phyloP scores from a whole-genome alignment of 2,888 invertebrate genomes.

The Stenichneumon culpator region DNA sequence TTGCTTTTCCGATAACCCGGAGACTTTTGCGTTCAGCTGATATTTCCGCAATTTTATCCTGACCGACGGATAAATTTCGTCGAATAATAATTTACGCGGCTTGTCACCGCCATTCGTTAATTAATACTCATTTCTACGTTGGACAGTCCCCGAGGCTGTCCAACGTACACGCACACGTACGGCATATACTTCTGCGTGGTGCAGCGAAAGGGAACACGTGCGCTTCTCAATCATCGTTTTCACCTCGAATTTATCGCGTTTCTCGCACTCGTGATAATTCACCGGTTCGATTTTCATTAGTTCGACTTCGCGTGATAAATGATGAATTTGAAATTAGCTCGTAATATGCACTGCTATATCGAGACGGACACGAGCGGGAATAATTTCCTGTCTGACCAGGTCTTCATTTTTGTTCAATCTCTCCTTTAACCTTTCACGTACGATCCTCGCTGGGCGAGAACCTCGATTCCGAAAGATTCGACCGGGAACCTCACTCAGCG shows the following conservation, averaged over 20 bases:
- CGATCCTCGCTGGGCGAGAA: too few relatives aligned
- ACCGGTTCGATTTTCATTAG: constrained; percentile 42
- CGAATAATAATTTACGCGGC: constrained; percentile 16
- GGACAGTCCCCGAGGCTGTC: not conserved
- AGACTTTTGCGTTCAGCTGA: too few relatives aligned
- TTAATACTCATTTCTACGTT: constrained; percentile 26
- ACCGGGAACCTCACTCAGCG: too few relatives aligned
- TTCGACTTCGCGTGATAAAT: constrained; percentile 25
- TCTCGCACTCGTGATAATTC: constrained; percentile 22
- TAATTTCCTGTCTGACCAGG: not conserved
- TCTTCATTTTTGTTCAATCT: not conserved
- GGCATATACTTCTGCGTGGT: constrained; percentile 21
- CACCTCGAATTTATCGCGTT: constrained; percentile 25
- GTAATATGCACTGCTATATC: too few relatives aligned
- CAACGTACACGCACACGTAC: not conserved
- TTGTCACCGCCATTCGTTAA: constrained; percentile 35
- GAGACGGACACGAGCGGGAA: too few relatives aligned
- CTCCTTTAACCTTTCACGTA: too few relatives aligned
- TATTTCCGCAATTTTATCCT: too few relatives aligned
- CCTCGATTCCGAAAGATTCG: too few relatives aligned
- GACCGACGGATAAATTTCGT: not conserved
- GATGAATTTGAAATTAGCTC: constrained; percentile 20
- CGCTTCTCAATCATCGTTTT: constrained; percentile 46
- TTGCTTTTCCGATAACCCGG: too few relatives aligned
- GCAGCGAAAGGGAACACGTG: constrained; percentile 8